Conservation (phyloP, 2,797 vertebrate species). For the Chrosomus eos region DNA sequence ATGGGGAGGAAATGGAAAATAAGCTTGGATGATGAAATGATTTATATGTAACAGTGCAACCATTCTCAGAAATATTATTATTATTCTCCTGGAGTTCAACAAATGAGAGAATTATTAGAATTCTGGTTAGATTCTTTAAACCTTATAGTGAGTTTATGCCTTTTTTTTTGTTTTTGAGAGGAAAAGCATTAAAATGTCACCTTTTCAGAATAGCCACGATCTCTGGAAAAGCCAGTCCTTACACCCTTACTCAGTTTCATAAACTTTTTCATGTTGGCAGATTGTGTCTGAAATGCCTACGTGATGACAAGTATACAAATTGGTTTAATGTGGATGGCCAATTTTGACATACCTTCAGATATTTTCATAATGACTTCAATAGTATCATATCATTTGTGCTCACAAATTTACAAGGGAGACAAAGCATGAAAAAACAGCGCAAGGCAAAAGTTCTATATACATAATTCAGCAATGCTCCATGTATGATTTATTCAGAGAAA, state of each 20-base stretch:
- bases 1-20: constrained; percentile 1
- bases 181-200: not conserved
- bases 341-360: not conserved
- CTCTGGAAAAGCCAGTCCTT: not conserved
- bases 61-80: constrained; percentile 1
- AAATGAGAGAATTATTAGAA: not conserved
- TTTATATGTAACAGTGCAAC: not conserved
- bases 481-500: not conserved
- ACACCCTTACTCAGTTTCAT: not conserved
- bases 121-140: not conserved
- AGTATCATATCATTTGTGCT: not conserved
- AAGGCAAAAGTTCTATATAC: constrained; percentile 21
- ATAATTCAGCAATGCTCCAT: constrained; percentile 16
- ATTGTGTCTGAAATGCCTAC: not conserved
- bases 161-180: not conserved
- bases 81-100: not conserved
- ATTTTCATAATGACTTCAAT: not conserved
- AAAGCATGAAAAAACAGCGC: constrained; percentile 23
- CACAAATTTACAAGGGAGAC: not conserved
- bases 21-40: not conserved
- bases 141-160: not conserved
- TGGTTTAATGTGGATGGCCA: not conserved
- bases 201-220: not conserved
- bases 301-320: not conserved
- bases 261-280: not conserved